A percentile compares a stretch with the other conserved stretches of the same genome.
Conservation (phyloP, 2,888 invertebrate genomes). For the Sclerodermus sp. region DNA sequence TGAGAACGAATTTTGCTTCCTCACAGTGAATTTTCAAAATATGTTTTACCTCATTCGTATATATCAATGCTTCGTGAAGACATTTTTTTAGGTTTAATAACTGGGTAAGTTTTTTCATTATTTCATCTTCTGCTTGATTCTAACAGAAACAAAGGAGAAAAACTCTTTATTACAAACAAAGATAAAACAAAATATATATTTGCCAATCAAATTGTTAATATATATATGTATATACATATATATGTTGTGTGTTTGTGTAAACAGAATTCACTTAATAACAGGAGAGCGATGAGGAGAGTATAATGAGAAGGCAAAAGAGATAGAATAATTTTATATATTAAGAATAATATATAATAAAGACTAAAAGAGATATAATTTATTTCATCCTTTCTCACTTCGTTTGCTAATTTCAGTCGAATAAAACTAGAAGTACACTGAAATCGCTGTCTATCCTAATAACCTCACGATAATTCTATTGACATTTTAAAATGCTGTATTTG, state of each 20-base stretch:
- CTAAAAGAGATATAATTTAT: conserved; percentile 45
- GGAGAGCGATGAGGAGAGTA: too few species aligned
- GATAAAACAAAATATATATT: too few species aligned
- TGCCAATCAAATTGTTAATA: conserved; percentile 11
- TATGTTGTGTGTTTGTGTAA: too few species aligned
- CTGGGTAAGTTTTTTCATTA: conserved; percentile 19
- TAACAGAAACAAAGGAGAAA: conserved; percentile 19
- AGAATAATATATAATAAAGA: conserved; percentile 45
- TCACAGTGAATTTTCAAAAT: conserved; percentile 41
- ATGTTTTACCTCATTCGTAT: conserved; percentile 39
- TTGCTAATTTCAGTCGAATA: conserved; percentile 38
- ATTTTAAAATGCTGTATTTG: conserved; percentile 37
- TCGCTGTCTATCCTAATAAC: conserved; percentile 31
- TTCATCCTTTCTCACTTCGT: conserved; percentile 18
- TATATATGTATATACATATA: too few species aligned
- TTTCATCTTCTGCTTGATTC: conserved; percentile 8
- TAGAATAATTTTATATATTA: conserved; percentile 39
- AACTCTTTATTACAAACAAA: too few species aligned
- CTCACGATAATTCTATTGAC: conserved; percentile 31
- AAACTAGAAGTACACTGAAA: conserved; percentile 38
- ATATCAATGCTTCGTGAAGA: conserved; percentile 25
- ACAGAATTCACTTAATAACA: too few species aligned
- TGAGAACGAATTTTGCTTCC: conserved; percentile 44
- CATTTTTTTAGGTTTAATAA: conserved; percentile 32
- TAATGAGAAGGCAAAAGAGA: neutral